Base-by-base conservation (phyloP, 1,140 invertebrate genomes). In the Muscidifurax raptorellus region DNA sequence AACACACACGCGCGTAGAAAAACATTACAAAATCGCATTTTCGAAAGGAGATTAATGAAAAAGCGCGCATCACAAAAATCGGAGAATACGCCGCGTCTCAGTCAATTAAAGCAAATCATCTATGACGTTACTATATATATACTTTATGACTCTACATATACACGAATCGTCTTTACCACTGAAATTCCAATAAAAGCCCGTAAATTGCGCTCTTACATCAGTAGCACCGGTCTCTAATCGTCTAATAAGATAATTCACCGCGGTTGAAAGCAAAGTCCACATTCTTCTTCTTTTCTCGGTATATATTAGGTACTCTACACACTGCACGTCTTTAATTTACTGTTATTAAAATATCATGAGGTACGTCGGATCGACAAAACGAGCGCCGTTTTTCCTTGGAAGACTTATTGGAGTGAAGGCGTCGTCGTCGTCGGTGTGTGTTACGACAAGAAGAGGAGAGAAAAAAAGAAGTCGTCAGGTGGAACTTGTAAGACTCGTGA, bases 401-500 rank as follows among this genome's bases (percentile, higher is more conserved):
- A 59, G 40, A 59, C 36, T 59, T n/a, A n/a, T n/a, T 25, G 27
- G 66, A 67, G 66, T 6, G 66, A 67, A 28, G 27, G 66, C n/a
- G 66, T 28, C 25, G 66, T 27, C 25, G 66, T 67, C 3, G 30
- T 40, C 36, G 36, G 36, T 40, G 15, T 74, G 28, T 10, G 36
- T 30, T 75, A 75, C 30, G n/a, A 40, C 22, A 59, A n/a, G 52
- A 76, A 64, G 36, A 78, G 30, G 2, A 30, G 27, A 52, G 22
- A 81, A 72, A 81, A 69, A 81, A 81, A 13, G 13, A 28, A 81
- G 40, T 72, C 80, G 22, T 32, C 80, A 47, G 40, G 80, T 81
- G 80, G 12, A 74, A 81, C 80, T 67, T 59, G 47, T 6, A 36
- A 81, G 40, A 69, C 44, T 27, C 64, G 66, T 44, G 64, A 81